Evolutionary conservation across 2,888 invertebrate genomes (phyloP), one percentile per base, ranked within the genome.

Genomic region (Athalia cordata): DNA sequence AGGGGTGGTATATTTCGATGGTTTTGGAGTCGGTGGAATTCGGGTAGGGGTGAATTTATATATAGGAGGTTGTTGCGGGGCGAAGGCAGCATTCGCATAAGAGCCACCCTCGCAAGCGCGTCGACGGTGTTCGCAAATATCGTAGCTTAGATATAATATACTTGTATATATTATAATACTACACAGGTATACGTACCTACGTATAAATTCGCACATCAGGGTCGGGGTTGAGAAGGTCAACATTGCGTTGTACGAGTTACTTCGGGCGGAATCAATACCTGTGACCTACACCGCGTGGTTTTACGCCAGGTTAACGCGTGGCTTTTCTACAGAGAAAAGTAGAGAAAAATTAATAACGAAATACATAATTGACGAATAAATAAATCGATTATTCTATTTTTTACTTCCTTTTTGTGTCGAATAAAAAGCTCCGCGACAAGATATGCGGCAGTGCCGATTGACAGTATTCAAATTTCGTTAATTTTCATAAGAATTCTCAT

Each of bases 31-130:
- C n/a, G 11, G 13, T 13, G 13, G 61, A 61, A 13, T 6, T 13
- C 13, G 79, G 77, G 52, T 66, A 47, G 77, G 78, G 79, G 82
- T 81, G 84, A 87, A 85, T 83, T 87, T 85, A 89, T 88, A 89
- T 88, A 87, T 89, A 85, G 86, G 83, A 82, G 80, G 29, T 79
- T 84, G 82, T 81, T 80, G 77, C 80, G 80, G 79, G 80, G 81
- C 80, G 81, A 80, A 83, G 85, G 82, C 86, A 87, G 87, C 87
- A 88, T 86, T 87, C 84, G 83, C 84, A 86, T 86, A 84, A 83
- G 84, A 83, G 83, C 83, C 86, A 81, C 81, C 79, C 83, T 78
- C 77, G 81, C 78, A 85, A 83, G 82, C 85, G 83, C 85, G 83
- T 87, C 82, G 79, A 77, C 50, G 52, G 61, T 29, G 43, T 78